These are phyloP conservation scores for Campoletis sonorensis DNA, from an alignment of 1,140 invertebrate genomes.

Conservation along the genomic window DNA sequence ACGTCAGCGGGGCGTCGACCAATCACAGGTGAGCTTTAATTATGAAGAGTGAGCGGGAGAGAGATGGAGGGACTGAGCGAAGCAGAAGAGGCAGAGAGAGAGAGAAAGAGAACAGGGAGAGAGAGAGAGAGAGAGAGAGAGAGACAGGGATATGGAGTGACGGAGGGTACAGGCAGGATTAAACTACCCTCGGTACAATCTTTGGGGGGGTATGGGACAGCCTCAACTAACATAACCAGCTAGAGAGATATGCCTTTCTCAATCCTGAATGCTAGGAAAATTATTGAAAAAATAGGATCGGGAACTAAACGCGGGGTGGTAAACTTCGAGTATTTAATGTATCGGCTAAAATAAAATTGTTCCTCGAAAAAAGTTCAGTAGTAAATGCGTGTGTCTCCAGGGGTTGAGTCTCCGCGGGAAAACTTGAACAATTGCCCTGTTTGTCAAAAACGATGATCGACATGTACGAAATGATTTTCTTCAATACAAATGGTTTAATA, in stretches of 20 bases:
- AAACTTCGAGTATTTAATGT: not conserved
- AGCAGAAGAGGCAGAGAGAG: not conserved
- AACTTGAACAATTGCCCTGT: too few relatives aligned
- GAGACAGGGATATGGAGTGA: slow-evolving; percentile 14
- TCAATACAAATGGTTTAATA: too few relatives aligned
- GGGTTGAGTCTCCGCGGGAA: not conserved
- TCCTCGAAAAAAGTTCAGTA: too few relatives aligned
- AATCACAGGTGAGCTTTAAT: slow-evolving; percentile 58
- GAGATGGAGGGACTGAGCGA: not conserved
- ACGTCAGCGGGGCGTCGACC: slow-evolving; percentile 66
- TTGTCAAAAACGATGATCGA: too few relatives aligned
- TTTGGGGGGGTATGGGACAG: not conserved
- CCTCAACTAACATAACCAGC: slow-evolving; percentile 13
- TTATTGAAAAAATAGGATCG: not conserved
- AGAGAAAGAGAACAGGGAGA: not conserved
- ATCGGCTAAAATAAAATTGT: not conserved
- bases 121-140: not conserved
- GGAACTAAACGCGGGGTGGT: slow-evolving; percentile 2
- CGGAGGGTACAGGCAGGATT: slow-evolving; percentile 14
- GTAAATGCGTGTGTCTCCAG: too few relatives aligned
- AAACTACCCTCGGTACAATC: slow-evolving; percentile 22
- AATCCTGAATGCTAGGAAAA: not conserved
- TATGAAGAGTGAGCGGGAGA: slow-evolving; percentile 23
- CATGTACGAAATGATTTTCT: too few relatives aligned
- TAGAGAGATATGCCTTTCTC: not conserved